Conservation (phyloP, 2,888 invertebrate species). For the Melinaea marsaeus region DNA sequence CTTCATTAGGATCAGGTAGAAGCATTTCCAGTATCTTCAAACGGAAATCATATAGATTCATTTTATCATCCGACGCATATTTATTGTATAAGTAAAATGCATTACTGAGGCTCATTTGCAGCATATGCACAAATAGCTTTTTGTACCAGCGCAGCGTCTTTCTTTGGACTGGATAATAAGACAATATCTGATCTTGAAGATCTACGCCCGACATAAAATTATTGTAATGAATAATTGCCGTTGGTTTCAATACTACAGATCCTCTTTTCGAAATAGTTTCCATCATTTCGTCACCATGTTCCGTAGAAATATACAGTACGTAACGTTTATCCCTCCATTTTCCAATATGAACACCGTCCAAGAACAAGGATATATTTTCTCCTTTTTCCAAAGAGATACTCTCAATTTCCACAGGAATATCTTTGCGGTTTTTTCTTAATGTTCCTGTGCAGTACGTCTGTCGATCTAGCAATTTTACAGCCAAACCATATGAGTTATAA, state of each 20-base stretch:
- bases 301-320: background rate
- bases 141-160: constrained; percentile 33
- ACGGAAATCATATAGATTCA: constrained; percentile 23
- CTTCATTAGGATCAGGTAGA: constrained; percentile 17
- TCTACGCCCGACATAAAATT: constrained; percentile 34
- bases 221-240: constrained; percentile 30
- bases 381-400: too few species aligned
- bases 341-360: too few species aligned
- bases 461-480: too few species aligned
- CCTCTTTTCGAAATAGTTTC: constrained; percentile 30
- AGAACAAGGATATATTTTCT: background rate
- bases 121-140: constrained; percentile 28
- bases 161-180: constrained; percentile 32
- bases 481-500: too few species aligned
- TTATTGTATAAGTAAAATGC: constrained; percentile 24
- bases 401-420: too few species aligned
- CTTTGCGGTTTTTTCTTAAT: too few species aligned
- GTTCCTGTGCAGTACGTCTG: too few species aligned
- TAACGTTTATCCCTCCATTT: too few species aligned
- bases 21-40: constrained; percentile 12
- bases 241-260: constrained; percentile 25
- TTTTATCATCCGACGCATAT: constrained; percentile 17
- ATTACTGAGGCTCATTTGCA: constrained; percentile 20
- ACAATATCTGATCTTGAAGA: constrained; percentile 31
- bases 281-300: constrained; percentile 25